A percentile compares a stretch with the other conserved stretches of the same genome.
Evolutionary conservation across 1,140 invertebrate genomes (phyloP).

Genomic region (Pectinophora gossypiella): DNA sequence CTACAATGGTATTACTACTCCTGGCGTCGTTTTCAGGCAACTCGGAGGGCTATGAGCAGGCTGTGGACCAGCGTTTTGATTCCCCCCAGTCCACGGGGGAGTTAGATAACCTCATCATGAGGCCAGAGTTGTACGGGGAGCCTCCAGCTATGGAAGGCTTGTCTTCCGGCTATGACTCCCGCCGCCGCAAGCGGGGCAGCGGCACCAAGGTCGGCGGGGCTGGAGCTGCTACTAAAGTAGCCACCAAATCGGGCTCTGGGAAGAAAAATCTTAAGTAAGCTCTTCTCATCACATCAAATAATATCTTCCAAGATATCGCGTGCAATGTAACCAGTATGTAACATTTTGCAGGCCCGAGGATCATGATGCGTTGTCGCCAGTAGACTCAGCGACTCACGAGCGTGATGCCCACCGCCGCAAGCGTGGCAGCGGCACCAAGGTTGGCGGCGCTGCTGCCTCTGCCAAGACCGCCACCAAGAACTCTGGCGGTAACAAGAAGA

Average conservation of each 20-base stretch:
- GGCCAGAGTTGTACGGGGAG: conserved; percentile 69
- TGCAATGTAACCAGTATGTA: background rate
- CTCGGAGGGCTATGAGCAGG: conserved; percentile 58
- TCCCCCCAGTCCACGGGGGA: conserved; percentile 52
- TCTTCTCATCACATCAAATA: background rate
- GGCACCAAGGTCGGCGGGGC: conserved; percentile 63
- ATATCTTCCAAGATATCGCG: too few relatives aligned
- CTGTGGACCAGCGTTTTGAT: conserved; percentile 54
- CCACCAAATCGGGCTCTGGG: conserved; percentile 59
- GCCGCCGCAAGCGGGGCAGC: conserved; percentile 58
- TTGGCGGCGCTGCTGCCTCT: conserved; percentile 57
- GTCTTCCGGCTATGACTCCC: conserved; percentile 46
- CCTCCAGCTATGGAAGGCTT: conserved; percentile 66
- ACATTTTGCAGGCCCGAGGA: conserved; percentile 29
- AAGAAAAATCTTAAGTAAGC: conserved; percentile 68
- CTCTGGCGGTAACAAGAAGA: conserved; percentile 64
- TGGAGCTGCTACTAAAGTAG: conserved; percentile 64
- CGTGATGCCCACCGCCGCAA: conserved; percentile 56
- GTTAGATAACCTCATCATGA: conserved; percentile 69
- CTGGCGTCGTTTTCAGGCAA: conserved; percentile 39
- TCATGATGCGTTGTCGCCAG: conserved; percentile 36
- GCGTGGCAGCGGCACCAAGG: conserved; percentile 62
- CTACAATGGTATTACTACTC: too few relatives aligned
- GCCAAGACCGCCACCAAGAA: conserved; percentile 64
- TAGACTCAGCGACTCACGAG: conserved; percentile 48